phyloP scores from a whole-genome alignment of 2,113 vertebrate species.

The Sebastes fasciatus region DNA sequence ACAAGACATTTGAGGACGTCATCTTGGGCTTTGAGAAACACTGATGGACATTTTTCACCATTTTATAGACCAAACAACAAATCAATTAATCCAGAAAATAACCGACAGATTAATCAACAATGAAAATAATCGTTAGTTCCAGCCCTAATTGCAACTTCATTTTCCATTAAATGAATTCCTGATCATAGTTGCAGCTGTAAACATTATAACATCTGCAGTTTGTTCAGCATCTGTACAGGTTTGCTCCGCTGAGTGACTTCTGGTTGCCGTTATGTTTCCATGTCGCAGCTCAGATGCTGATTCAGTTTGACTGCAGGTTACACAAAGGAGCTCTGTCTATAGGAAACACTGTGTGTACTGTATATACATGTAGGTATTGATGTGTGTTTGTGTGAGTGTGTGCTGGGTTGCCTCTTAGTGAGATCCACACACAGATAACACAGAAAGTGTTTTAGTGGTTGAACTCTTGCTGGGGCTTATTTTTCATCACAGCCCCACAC shows the following conservation, averaged over 20 bases:
- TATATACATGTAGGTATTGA: constrained; percentile 40
- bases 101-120: too few species aligned
- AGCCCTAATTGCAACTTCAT: background rate
- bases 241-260: background rate
- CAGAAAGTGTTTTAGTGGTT: constrained; percentile 26
- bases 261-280: constrained; percentile 3
- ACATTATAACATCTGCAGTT: background rate
- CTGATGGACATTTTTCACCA: too few species aligned
- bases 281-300: constrained; percentile 19
- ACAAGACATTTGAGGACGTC: too few species aligned
- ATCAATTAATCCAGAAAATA: too few species aligned
- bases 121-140: too few species aligned
- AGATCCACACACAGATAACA: constrained; percentile 55
- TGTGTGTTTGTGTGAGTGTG: constrained; percentile 34
- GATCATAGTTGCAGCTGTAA: background rate
- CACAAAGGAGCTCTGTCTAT: constrained; percentile 65
- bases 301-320: constrained; percentile 33
- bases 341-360: constrained; percentile 57
- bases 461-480: constrained; percentile 10
- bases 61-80: too few species aligned
- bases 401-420: background rate
- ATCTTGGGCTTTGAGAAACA: too few species aligned
- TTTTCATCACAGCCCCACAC: constrained; percentile 48
- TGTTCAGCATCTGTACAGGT: background rate
- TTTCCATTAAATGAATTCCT: background rate